A percentile compares a stretch with the other conserved stretches of the same genome.
Evolutionary conservation across 2,113 vertebrate species (phyloP).

Genomic region (Onychostruthus taczanowskii): DNA sequence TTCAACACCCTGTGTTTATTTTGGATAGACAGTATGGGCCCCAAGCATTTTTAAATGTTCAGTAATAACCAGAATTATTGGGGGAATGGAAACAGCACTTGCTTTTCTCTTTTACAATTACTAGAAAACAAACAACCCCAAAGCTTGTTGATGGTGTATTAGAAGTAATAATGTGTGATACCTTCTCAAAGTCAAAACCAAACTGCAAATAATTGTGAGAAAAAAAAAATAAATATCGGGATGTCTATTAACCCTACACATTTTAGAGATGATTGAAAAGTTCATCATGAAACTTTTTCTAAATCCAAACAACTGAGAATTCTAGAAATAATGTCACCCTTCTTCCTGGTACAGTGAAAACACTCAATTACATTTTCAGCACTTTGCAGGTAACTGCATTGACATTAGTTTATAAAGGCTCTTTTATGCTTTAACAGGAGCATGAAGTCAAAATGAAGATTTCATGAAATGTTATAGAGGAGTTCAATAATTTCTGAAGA

Average conservation of each 20-base stretch:
- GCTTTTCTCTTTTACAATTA: neutral
- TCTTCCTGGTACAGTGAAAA: neutral
- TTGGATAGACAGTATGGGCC: neutral
- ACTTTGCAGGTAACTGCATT: neutral
- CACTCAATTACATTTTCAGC: neutral
- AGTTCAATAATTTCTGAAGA: neutral
- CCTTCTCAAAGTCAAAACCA: neutral
- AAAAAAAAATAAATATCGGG: neutral
- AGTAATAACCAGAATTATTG: neutral
- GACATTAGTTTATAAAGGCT: neutral
- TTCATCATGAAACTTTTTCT: neutral
- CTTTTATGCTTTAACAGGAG: neutral
- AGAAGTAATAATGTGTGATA: neutral
- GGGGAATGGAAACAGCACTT: neutral
- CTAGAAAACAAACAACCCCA: rapidly evolving
- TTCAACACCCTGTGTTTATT: neutral
- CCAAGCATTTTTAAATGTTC: neutral
- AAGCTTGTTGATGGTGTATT: neutral
- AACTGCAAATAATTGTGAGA: neutral
- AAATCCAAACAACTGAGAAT: neutral
- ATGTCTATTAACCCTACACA: neutral
- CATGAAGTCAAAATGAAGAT: neutral
- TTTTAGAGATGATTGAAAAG: neutral
- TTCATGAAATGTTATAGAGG: neutral
- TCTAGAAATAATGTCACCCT: neutral